A percentile compares a stretch with the other conserved stretches of the same genome.
Conservation (phyloP, 2,797 vertebrate genomes). For the Novumbra hubbsi region DNA sequence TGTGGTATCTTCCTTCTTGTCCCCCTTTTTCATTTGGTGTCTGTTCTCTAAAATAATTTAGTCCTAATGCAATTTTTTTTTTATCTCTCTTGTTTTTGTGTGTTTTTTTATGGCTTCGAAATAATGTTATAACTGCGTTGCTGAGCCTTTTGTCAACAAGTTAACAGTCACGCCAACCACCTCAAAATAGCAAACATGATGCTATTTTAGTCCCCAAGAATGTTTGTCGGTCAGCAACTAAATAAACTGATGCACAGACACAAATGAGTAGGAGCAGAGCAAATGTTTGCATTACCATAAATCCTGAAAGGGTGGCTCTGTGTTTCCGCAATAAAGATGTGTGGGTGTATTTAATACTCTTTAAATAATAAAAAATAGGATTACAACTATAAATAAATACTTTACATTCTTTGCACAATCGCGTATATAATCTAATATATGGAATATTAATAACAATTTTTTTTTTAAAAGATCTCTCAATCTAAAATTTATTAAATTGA, state of each 20-base stretch:
- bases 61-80: no score
- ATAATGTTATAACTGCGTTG: conserved; percentile 15
- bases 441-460: no score
- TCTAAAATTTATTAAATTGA: no score
- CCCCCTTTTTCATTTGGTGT: no score
- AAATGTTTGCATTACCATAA: conserved; percentile 45
- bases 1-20: background rate
- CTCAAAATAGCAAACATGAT: conserved; percentile 57
- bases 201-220: conserved; percentile 58
- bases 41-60: no score
- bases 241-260: conserved; percentile 34
- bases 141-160: conserved; percentile 46
- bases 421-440: no score
- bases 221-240: conserved; percentile 49
- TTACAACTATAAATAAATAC: no score
- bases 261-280: conserved; percentile 32
- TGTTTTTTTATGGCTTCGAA: conserved; percentile 3
- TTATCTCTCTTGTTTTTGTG: no score
- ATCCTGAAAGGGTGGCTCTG: conserved; percentile 11
- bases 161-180: conserved; percentile 42
- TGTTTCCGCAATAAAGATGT: conserved; percentile 27
- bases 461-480: no score
- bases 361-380: no score
- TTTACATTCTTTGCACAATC: no score
- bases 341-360: background rate